Evolutionary conservation across 2,113 vertebrate genomes (phyloP), one percentile per base, ranked within the genome.

Genomic region (Antechinus flavipes): DNA sequence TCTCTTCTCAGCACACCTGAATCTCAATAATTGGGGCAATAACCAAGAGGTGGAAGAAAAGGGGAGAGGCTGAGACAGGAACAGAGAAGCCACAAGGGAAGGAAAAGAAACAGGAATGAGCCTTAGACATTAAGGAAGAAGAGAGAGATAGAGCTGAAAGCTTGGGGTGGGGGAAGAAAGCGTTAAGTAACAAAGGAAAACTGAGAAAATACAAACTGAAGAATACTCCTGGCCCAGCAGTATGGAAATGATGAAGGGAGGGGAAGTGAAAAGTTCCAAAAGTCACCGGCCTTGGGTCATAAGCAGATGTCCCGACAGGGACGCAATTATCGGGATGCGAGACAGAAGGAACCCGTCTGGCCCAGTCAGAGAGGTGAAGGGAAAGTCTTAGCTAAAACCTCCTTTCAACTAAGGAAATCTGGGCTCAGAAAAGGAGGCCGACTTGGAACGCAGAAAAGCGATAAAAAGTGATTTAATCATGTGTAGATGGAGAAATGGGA

Each of bases 341-440:
- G 16, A 50, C 7, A 91, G 95, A 97, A 95, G 35, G 1, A 94
- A 50, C 54, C 93, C 27, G n/a, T 76, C 54, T 42, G 91, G 6
- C 52, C 68, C 92, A 90, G 26, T 27, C 92, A 49, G 54, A 47
- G 9, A 58, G 76, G 24, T 46, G 1, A 47, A 93, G 8, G 53
- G 68, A 19, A 25, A 93, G 52, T 27, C 68, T 84, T 84, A 42
- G 68, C 68, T 84, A 84, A 19, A 42, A 42, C 23, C n/a, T 84
- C 68, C n/a, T 84, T 12, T 68, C 12, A 93, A 47, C 54, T 24
- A 12, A 3, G 30, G 55, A 90, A 56, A 94, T 54, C 16, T 50
- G 76, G n/a, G 50, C 8, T 84, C 68, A 8, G 35, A 42, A 84
- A 84, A 42, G 61, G 19, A 84, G n/a, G 68, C 16, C 2, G 35